A percentile compares a stretch with the other conserved stretches of the same genome.
phyloP scores from a whole-genome alignment of 2,797 vertebrate species.

The Diplodus sargus region DNA sequence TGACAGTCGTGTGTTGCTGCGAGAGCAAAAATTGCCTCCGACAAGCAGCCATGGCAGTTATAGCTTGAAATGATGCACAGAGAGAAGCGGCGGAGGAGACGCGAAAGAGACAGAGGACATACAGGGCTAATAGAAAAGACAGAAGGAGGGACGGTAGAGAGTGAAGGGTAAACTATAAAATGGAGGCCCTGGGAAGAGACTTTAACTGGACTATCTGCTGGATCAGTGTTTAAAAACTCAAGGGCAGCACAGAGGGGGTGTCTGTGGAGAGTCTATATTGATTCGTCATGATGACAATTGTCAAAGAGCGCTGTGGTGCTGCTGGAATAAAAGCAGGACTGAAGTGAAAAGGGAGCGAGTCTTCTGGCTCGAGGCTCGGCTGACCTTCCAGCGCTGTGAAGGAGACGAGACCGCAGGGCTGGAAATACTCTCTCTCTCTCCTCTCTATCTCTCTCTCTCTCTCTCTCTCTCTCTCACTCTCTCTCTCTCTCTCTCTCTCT shows the following conservation, averaged over 20 bases:
- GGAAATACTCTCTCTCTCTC: slow-evolving; percentile 51
- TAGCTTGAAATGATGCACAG: slow-evolving; percentile 17
- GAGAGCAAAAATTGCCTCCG: slow-evolving; percentile 13
- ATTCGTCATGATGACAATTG: slow-evolving; percentile 81
- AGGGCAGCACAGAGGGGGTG: slow-evolving; percentile 45
- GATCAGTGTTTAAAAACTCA: slow-evolving; percentile 74
- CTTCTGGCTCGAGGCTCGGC: slow-evolving; percentile 64
- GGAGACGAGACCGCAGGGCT: slow-evolving; percentile 70
- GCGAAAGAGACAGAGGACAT: slow-evolving; percentile 25
- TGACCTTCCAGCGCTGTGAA: slow-evolving; percentile 82
- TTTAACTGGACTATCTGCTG: slow-evolving; percentile 61
- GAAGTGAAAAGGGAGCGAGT: slow-evolving; percentile 67
- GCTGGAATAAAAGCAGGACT: slow-evolving; percentile 69
- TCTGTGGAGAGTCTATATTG: slow-evolving; percentile 73
- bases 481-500: slow-evolving; percentile 18
- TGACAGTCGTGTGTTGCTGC: background rate
- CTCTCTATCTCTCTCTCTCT: slow-evolving; percentile 12
- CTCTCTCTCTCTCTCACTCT: no score
- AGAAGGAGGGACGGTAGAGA: slow-evolving; percentile 11
- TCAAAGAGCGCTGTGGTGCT: slow-evolving; percentile 68
- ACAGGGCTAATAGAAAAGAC: slow-evolving; percentile 36
- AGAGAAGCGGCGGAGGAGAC: slow-evolving; percentile 4
- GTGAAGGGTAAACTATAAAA: slow-evolving; percentile 49
- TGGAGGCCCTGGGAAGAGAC: slow-evolving; percentile 49
- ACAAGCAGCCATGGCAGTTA: slow-evolving; percentile 24